Evolutionary conservation across 2,888 invertebrate species (phyloP), one percentile per base, ranked within the genome.

Genomic region (Philereme transversata): DNA sequence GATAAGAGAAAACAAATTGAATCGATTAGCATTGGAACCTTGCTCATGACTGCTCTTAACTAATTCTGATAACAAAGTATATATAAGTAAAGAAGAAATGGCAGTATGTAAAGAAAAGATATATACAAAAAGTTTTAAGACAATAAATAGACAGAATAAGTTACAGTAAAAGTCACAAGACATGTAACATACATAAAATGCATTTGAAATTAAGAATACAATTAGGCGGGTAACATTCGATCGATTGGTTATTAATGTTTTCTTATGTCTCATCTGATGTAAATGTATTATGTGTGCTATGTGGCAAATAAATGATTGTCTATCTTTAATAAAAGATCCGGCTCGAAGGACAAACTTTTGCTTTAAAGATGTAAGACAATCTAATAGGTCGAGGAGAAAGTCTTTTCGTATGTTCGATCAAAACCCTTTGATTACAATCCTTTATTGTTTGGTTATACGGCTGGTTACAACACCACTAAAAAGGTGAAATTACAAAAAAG

Each of bases 41-140:
- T 59, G 54, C 44, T 49, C 48, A 62, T 58, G 62, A 62, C 58
- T 58, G 62, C 53, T 57, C 46, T 46, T 54, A 55, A 56, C 11
- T 52, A 45, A 10, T 33, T 33, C 8, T 22, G 35, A 46, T 38
- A 38, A 44, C 9, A 55, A 62, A 47, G 38, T 38, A 44, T 8
- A 45, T 9, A 11, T 50, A 36, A 36, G 55, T 55, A 40, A 55
- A 43, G 53, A 56, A 53, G 51, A 58, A 59, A 58, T 52, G 33
- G 41, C 50, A 57, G 56, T 57, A 45, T 40, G 40, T 36, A 51
- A 6, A 53, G 38, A 36, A 52, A 59, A 58, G 22, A 44, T 45
- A 54, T 51, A 11, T 51, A 62, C 54, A 48, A 54, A 47, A 50
- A 49, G 11, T 10, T 5, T 0, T 1, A 43, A 55, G 43, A 43